Evolutionary conservation across 2,113 vertebrate species (phyloP), one percentile per base, ranked within the genome.

Genomic region (Mus spicilegus): DNA sequence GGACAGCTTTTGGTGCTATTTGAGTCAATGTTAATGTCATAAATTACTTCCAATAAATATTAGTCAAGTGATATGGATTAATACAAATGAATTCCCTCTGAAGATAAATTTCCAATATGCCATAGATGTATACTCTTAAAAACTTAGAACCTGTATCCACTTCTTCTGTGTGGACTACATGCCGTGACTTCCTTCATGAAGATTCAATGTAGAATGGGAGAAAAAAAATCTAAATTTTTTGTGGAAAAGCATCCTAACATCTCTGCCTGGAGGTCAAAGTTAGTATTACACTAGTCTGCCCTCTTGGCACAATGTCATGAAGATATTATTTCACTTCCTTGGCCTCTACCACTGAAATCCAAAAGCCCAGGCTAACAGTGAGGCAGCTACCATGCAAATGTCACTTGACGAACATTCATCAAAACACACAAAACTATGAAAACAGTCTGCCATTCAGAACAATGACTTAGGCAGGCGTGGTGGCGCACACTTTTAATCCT

Each of bases 251-350:
- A 3, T 70, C 13, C 24, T 12, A 51, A 4, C 14, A 5, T 28
- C 5, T 51, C n/a, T 42, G 33, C 1, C 58, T 54, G 13, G 7
- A 58, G 12, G 7, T 39, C 54, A 42, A 42, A 36, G 54, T 49
- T 36, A 87, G 72, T 3, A 3, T 14, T 65, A 28, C 17, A 0
- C 7, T 28, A 17, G 3, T 10, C 8, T 0, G 2, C 7, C 4
- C 3, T 33, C 8, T 30, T 61, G 33, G 39, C 1, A 24, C 17
- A 5, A 24, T 81, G 36, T 5, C 20, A 46, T 39, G 26, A 65
- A 28, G 70, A 65, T 30, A 20, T 3, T 2, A 14, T 11, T 28
- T 87, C 16, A 12, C 9, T 4, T 22, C 61, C 22, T 10, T 4
- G 6, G 0, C 61, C n/a, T 49, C 22, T 6, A 33, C 28, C 4